These are phyloP conservation scores for Zoanthus solanderi DNA, from an alignment of 92 coral and sea anemone genomes.

Conservation along the genomic window DNA sequence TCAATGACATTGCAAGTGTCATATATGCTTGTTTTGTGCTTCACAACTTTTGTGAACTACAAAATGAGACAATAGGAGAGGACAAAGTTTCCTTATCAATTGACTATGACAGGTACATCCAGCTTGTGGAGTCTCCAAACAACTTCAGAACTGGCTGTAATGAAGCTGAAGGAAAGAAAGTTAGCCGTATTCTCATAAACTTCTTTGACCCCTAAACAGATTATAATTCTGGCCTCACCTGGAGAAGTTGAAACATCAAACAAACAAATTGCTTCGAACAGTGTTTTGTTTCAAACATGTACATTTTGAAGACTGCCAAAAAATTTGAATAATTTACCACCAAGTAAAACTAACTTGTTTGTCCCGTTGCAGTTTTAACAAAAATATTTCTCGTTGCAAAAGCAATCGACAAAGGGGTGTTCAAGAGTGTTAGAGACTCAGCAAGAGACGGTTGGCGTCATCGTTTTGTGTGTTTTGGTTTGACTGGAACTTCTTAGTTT, in stretches of 20 bases:
- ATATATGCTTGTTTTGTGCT: slow-evolving; percentile 55
- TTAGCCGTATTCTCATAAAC: slow-evolving; percentile 60
- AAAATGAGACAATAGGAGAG: slow-evolving; percentile 32
- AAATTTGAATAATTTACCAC: too few species aligned
- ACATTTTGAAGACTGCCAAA: slow-evolving; percentile 1
- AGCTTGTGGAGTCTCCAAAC: slow-evolving; percentile 52
- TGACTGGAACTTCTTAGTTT: too few species aligned
- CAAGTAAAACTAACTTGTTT: too few species aligned
- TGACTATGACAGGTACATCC: slow-evolving; percentile 31
- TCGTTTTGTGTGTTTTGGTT: too few species aligned
- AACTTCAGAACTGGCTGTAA: slow-evolving; percentile 62
- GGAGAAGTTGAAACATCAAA: slow-evolving; percentile 21
- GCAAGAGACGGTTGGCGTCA: too few species aligned
- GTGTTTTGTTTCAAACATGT: slow-evolving; percentile 8
- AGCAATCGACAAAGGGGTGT: too few species aligned
- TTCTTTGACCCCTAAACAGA: slow-evolving; percentile 59
- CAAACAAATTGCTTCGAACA: slow-evolving; percentile 15
- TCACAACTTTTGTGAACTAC: slow-evolving; percentile 43
- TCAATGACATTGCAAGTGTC: not conserved
- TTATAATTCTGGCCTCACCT: too few species aligned
- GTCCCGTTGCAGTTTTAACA: slow-evolving; percentile 8
- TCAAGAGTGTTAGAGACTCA: too few species aligned
- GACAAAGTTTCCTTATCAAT: slow-evolving; percentile 31
- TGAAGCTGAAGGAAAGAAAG: slow-evolving; percentile 72
- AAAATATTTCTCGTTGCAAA: too few species aligned